A percentile compares a stretch with the other conserved stretches of the same genome.
Evolutionary conservation across 2,113 vertebrate genomes (phyloP).

Genomic region (Desmodus rotundus): DNA sequence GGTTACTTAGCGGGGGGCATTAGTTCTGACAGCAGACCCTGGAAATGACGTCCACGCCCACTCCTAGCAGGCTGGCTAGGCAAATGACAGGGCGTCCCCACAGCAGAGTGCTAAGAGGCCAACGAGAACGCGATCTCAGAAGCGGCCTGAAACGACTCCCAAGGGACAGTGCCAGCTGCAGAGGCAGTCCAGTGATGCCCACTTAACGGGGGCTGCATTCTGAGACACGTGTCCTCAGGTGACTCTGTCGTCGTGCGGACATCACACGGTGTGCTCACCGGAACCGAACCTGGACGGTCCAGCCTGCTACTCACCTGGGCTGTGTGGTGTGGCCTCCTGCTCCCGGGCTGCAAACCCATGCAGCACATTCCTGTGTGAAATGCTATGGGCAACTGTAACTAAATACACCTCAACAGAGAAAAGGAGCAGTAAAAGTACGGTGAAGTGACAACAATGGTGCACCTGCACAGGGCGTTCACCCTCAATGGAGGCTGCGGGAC

Average conservation of each 20-base stretch:
- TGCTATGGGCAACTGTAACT: fast-evolving
- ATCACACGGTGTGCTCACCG: too few relatives aligned
- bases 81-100: fast-evolving
- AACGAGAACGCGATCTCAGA: not conserved
- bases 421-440: too few relatives aligned
- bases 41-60: fast-evolving
- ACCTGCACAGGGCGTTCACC: not conserved
- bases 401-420: not conserved
- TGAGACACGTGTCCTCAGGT: not conserved
- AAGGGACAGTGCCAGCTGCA: not conserved
- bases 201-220: not conserved
- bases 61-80: not conserved
- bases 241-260: too few relatives aligned
- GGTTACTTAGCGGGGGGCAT: not conserved
- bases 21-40: not conserved
- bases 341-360: not conserved
- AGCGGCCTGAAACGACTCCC: not conserved
- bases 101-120: too few relatives aligned
- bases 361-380: not conserved
- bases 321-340: too few relatives aligned
- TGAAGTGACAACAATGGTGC: fast-evolving
- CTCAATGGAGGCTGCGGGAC: not conserved
- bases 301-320: not conserved
- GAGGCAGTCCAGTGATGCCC: not conserved
- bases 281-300: too few relatives aligned